phyloP scores from a whole-genome alignment of 1,140 invertebrate species.

The Heliconius melpomene region DNA sequence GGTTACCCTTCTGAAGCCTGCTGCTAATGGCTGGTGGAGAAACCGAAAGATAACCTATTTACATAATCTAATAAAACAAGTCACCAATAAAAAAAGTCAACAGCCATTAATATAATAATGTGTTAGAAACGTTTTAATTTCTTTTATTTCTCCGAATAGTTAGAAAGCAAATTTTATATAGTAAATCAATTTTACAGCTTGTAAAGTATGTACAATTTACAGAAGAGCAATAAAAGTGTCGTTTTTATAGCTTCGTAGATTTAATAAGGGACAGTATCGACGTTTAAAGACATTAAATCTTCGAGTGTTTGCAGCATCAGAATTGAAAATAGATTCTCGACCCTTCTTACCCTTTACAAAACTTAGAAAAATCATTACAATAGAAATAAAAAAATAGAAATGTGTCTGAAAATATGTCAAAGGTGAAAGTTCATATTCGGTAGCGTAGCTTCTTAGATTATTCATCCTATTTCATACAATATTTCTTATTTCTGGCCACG shows the following conservation, averaged over 20 bases:
- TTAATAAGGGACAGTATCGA: conserved; percentile 53
- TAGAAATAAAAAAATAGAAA: neutral
- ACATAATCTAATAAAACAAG: conserved; percentile 3
- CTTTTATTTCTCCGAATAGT: neutral
- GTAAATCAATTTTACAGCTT: conserved; percentile 45
- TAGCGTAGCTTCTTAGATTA: neutral
- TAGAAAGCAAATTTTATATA: conserved; percentile 12
- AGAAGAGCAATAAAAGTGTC: conserved; percentile 54
- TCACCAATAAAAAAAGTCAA: neutral
- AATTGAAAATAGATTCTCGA: neutral
- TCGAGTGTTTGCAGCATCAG: conserved; percentile 19
- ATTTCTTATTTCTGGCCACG: conserved; percentile 25
- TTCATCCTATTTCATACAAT: conserved; percentile 11
- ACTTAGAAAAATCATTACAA: neutral
- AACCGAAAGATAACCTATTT: neutral
- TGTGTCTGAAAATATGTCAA: neutral
- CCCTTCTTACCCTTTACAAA: neutral
- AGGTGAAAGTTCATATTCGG: neutral
- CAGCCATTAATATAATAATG: neutral
- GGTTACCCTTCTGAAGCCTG: neutral
- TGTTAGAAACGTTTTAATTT: neutral
- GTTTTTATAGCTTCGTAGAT: conserved; percentile 60
- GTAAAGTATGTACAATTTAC: conserved; percentile 56
- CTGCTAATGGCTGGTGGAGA: neutral
- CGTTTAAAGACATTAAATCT: conserved; percentile 50